Conservation (phyloP, 2,797 vertebrate genomes). For the Tokudaia muenninki region DNA sequence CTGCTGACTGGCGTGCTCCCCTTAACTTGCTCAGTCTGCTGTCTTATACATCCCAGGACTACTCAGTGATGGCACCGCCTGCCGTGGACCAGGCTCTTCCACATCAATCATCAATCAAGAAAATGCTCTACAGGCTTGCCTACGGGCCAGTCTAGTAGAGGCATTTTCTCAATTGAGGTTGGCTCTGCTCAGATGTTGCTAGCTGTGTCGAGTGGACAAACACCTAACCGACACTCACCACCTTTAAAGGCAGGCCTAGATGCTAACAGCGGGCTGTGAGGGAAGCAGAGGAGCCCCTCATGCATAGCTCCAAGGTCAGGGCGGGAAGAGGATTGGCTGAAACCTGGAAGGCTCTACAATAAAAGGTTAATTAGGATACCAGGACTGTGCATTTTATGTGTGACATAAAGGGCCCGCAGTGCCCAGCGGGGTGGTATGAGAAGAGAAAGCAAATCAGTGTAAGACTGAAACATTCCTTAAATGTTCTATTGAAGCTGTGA, state of each 20-base stretch:
- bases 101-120: not conserved
- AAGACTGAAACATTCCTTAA: not conserved
- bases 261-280: not conserved
- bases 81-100: not conserved
- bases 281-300: not conserved
- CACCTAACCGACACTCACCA: not conserved
- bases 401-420: not conserved
- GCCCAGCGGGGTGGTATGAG: not conserved
- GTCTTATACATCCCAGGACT: not conserved
- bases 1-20: not conserved
- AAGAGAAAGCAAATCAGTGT: not conserved
- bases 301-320: slow-evolving; percentile 34
- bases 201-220: not conserved
- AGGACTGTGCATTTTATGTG: slow-evolving; percentile 13
- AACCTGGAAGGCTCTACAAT: slow-evolving; percentile 2
- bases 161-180: not conserved
- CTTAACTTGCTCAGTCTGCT: not conserved
- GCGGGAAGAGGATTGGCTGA: not conserved
- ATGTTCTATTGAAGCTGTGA: slow-evolving; percentile 38
- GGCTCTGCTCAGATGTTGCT: not conserved
- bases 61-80: not conserved
- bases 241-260: not conserved
- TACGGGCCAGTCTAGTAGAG: not conserved
- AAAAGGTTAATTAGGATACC: slow-evolving; percentile 9
- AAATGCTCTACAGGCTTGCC: not conserved